phyloP scores from a whole-genome alignment of 2,888 invertebrate genomes.

The Tethea ocularis region DNA sequence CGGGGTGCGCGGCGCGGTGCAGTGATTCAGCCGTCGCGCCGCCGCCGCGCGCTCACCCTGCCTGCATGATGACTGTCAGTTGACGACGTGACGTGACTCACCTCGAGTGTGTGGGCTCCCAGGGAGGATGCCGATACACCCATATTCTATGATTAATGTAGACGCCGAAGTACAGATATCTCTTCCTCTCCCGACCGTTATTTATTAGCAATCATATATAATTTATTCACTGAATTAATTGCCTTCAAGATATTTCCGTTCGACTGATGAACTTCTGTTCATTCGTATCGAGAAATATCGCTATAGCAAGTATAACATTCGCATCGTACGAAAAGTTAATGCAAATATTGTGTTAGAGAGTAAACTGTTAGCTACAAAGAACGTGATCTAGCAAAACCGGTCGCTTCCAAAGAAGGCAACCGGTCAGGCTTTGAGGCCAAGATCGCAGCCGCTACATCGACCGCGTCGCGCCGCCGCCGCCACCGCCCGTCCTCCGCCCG shows the following conservation, averaged over 20 bases:
- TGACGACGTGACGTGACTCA: constrained; percentile 36
- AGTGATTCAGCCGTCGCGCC: constrained; percentile 55
- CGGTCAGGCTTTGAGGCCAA: constrained; percentile 75
- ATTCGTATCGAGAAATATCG: constrained; percentile 30
- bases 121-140: constrained; percentile 54
- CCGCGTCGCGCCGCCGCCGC: constrained; percentile 36
- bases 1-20: constrained; percentile 32
- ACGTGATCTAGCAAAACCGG: constrained; percentile 71
- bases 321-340: constrained; percentile 28
- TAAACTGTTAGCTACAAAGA: constrained; percentile 59
- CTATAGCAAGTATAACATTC: constrained; percentile 27
- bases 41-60: constrained; percentile 47
- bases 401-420: constrained; percentile 76
- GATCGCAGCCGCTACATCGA: constrained; percentile 48
- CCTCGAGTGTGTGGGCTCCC: constrained; percentile 31
- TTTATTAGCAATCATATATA: constrained; percentile 51
- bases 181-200: constrained; percentile 41
- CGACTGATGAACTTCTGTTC: constrained; percentile 31
- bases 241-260: constrained; percentile 29
- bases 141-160: constrained; percentile 62
- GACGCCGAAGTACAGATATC: constrained; percentile 54
- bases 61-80: constrained; percentile 45
- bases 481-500: constrained; percentile 27
- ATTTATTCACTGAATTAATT: constrained; percentile 40
- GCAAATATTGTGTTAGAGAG: constrained; percentile 54